A percentile compares a stretch with the other conserved stretches of the same genome.
Evolutionary conservation across 2,888 invertebrate species (phyloP).

Genomic region (Lumbricus terrestris): DNA sequence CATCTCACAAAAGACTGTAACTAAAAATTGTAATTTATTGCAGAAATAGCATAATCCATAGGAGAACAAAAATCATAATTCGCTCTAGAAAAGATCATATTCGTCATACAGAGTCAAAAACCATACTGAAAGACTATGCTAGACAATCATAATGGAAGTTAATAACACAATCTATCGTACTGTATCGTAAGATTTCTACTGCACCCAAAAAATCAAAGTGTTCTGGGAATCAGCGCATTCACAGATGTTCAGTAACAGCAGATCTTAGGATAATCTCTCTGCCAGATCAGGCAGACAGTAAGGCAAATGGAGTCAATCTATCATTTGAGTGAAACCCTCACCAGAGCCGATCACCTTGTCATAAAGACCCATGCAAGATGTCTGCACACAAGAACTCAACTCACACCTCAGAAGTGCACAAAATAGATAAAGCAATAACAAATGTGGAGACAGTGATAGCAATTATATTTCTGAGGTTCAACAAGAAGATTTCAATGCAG

Average conservation of each 20-base stretch:
- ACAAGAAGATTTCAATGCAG: background rate
- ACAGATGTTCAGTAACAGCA: no score
- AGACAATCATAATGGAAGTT: background rate
- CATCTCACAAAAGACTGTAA: no score
- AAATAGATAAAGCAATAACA: background rate
- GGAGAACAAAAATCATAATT: background rate
- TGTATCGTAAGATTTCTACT: no score
- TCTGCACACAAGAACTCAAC: background rate
- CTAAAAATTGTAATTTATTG: no score
- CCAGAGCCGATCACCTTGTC: no score
- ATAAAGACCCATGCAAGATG: background rate
- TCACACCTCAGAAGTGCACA: background rate
- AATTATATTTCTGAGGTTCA: background rate
- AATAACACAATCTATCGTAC: no score
- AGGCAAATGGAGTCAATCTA: background rate
- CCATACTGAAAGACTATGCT: background rate
- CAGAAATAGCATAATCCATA: no score
- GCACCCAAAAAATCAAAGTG: no score
- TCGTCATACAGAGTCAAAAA: background rate
- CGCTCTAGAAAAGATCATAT: background rate
- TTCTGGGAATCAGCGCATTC: no score
- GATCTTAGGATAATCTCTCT: no score
- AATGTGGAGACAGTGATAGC: background rate
- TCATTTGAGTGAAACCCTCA: background rate
- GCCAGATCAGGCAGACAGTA: no score